Percentiles rank a stretch among this genome's conserved stretches.
phyloP scores from a whole-genome alignment of 2,113 vertebrate genomes.

The Ascaphus truei region DNA sequence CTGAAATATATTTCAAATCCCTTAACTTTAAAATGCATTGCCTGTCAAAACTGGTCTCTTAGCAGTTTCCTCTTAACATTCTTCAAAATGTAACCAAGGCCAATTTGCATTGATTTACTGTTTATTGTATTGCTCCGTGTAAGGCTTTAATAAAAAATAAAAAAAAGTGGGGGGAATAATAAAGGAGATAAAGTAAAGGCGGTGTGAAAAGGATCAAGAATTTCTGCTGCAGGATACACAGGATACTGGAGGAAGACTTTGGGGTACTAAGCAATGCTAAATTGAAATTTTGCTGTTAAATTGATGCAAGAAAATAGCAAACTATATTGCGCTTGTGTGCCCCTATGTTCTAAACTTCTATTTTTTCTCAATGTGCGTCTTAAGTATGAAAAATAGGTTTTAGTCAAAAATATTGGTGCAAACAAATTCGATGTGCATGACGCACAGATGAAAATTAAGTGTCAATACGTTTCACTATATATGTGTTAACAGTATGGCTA shows the following conservation, averaged over 20 bases:
- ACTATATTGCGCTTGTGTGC: too few relatives aligned
- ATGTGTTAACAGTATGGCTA: too few relatives aligned
- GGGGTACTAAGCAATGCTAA: background rate
- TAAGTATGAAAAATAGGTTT: too few relatives aligned
- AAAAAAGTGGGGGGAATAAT: constrained; percentile 33
- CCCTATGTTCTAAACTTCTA: too few relatives aligned
- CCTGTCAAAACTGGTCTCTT: constrained; percentile 76
- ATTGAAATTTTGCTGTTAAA: background rate
- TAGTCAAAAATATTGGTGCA: too few relatives aligned
- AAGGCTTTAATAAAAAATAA: constrained; percentile 69
- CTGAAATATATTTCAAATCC: constrained; percentile 86
- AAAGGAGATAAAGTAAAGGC: constrained; percentile 42
- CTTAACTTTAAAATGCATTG: constrained; percentile 83
- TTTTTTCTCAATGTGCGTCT: too few relatives aligned
- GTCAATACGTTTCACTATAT: too few relatives aligned
- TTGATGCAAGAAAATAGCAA: too few relatives aligned
- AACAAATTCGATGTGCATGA: too few relatives aligned
- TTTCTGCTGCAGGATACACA: constrained; percentile 42
- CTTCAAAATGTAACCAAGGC: constrained; percentile 80
- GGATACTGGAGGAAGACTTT: constrained; percentile 23
- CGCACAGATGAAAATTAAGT: too few relatives aligned
- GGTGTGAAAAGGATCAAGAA: constrained; percentile 44
- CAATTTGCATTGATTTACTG: constrained; percentile 85
- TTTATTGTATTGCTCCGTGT: constrained; percentile 78
- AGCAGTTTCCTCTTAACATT: constrained; percentile 82